Base-by-base conservation (phyloP, 2,888 invertebrate genomes). In the Andrena haemorrhoa region DNA sequence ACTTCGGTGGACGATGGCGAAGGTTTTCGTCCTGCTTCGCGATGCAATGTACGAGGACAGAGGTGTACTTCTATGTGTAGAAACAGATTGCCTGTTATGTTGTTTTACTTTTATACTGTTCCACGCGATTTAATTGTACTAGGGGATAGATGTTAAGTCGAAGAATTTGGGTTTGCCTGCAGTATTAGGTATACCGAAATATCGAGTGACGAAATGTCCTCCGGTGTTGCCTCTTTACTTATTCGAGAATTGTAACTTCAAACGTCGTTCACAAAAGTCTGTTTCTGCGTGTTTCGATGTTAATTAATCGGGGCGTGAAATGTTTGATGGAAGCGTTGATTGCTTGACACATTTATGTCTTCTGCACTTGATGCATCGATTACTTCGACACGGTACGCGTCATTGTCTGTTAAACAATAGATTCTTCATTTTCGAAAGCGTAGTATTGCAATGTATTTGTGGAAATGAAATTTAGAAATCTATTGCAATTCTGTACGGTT, bases 1-100 rank as follows among this genome's bases (percentile, higher is more conserved):
- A 63, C 20, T 63, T 47, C 60, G 31, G 58, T n/a, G 53, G 53
- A 20, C 20, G 35, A 29, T 35, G 51, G 29, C 20, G 20, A 75
- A 56, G 51, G 20, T 58, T 49, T 61, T 4, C 31, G 64, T 63
- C 51, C 51, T 31, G 8, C 33, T 53, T 23, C 56, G 26, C 26
- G 23, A 10, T 41, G 41, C 41, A 26, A 10, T 2, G 26, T 26
- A 4, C 23, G 23, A 23, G 23, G 26, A 26, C 23, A 56, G 53
- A 26, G 23, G 10, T 20, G 53, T 1, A 23, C 23, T 53, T 53
- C 23, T 51, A 7, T 41, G 12, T 12, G 41, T 12, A 41, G 41
- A 41, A 41, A 51, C 20, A 23, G 8, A 10, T 53, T 53, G 20
- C 23, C 10, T 20, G 20, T 23, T 53, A 26, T 53, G 20, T 26